Percentiles rank a stretch among this genome's conserved stretches.
phyloP scores from a whole-genome alignment of 1,140 invertebrate genomes.

The Drosophila gunungcola region DNA sequence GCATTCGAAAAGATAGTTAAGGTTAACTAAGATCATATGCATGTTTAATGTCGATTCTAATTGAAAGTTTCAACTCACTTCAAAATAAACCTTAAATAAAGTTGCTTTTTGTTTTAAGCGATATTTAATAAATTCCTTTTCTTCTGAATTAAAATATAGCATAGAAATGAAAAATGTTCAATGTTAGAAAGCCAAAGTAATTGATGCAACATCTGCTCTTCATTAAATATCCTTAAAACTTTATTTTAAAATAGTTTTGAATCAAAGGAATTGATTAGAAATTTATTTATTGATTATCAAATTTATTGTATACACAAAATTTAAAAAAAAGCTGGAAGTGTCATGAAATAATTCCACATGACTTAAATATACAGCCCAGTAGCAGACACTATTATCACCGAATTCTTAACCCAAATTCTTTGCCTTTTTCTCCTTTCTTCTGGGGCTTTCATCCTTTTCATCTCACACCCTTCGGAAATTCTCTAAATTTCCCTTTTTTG shows the following conservation, averaged over 20 bases:
- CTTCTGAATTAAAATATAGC: too few species aligned
- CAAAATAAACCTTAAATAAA: too few species aligned
- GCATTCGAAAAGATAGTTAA: not conserved
- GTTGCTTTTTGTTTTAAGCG: too few species aligned
- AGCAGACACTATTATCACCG: not conserved
- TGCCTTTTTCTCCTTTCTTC: not conserved
- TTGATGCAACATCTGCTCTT: too few species aligned
- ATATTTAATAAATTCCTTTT: too few species aligned
- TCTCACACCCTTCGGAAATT: not conserved
- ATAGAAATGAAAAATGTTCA: too few species aligned
- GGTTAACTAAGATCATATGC: not conserved
- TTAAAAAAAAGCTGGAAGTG: not conserved
- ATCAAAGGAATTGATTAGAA: not conserved
- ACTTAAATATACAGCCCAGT: not conserved
- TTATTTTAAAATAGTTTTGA: too few species aligned
- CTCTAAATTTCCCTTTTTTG: conserved; percentile 2
- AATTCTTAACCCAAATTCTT: conserved; percentile 5
- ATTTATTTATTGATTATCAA: not conserved
- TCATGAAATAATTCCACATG: not conserved
- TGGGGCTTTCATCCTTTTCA: not conserved
- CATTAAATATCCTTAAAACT: too few species aligned
- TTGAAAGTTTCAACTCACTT: too few species aligned
- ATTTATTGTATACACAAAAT: not conserved
- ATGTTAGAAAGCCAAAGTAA: too few species aligned
- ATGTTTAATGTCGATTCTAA: not conserved